Percentiles rank a stretch among this genome's conserved stretches.
Evolutionary conservation across 1,140 invertebrate genomes (phyloP).

Genomic region (Ericerus pela): DNA sequence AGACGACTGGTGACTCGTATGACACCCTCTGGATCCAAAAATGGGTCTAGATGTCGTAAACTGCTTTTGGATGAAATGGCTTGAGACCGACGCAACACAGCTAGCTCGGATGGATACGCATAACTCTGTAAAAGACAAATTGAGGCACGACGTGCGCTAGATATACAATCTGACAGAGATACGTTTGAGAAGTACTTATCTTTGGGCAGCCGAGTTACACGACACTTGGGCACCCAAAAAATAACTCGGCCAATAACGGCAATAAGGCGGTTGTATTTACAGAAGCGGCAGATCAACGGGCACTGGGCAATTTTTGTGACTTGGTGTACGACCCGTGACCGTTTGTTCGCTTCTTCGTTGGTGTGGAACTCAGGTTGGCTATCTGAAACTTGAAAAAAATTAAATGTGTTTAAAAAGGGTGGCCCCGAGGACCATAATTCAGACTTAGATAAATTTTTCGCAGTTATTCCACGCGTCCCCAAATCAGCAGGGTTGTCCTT

Average conservation of each 20-base stretch:
- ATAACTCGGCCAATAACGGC: not conserved
- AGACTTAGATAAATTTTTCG: not conserved
- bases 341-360: not conserved
- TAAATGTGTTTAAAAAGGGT: not conserved
- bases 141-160: not conserved
- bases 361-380: not conserved
- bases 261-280: not conserved
- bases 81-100: too few species aligned
- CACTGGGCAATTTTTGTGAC: too few species aligned
- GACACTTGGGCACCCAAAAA: not conserved
- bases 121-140: not conserved
- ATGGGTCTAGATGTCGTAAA: too few species aligned
- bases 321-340: not conserved
- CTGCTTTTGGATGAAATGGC: too few species aligned
- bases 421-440: constrained; percentile 7
- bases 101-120: not conserved
- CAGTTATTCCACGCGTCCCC: constrained; percentile 22
- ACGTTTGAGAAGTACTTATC: not conserved
- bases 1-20: not conserved
- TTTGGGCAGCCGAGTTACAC: not conserved
- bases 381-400: not conserved
- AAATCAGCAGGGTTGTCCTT: constrained; percentile 30
- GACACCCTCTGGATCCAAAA: not conserved
- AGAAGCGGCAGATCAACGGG: too few species aligned
- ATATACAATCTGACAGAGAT: not conserved